phyloP scores from a whole-genome alignment of 1,140 invertebrate genomes.

The Condylostylus longicornis region DNA sequence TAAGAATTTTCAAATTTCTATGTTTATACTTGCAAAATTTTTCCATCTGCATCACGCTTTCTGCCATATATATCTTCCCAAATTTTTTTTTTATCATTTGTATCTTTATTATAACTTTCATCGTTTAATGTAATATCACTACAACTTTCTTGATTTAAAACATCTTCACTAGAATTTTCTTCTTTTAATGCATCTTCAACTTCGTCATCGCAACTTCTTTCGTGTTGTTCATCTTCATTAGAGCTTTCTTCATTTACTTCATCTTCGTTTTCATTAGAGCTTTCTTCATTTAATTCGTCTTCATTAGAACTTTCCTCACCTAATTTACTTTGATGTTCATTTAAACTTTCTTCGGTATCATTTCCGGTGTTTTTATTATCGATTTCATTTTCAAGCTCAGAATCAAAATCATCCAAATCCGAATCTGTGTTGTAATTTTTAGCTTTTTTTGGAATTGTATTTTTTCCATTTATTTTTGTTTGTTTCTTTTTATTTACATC shows the following conservation, averaged over 20 bases:
- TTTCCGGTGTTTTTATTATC: too few species aligned
- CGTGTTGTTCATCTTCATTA: conserved; percentile 17
- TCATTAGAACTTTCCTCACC: conserved; percentile 13
- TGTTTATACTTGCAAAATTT: conserved; percentile 40
- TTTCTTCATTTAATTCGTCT: conserved; percentile 24
- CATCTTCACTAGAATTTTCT: conserved; percentile 6
- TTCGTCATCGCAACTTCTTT: conserved; percentile 24
- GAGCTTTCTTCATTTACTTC: conserved; percentile 13
- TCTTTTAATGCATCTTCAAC: conserved; percentile 12
- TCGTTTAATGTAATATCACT: too few species aligned
- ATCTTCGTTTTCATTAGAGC: conserved; percentile 24
- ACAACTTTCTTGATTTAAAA: too few species aligned
- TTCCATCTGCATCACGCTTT: conserved; percentile 61
- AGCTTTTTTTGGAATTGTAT: too few species aligned
- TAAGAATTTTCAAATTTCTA: conserved; percentile 4
- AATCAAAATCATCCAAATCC: too few species aligned
- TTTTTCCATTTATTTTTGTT: conserved; percentile 27
- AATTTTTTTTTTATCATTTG: too few species aligned
- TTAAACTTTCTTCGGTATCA: conserved; percentile 30
- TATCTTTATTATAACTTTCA: too few species aligned
- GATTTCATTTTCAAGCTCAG: too few species aligned
- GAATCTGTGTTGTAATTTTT: too few species aligned
- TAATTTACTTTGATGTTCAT: conserved; percentile 18
- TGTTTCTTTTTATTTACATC: conserved; percentile 26
- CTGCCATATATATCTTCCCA: conserved; percentile 94